phyloP scores from a whole-genome alignment of 2,797 vertebrate genomes.

The Pachyuromys duprasi region DNA sequence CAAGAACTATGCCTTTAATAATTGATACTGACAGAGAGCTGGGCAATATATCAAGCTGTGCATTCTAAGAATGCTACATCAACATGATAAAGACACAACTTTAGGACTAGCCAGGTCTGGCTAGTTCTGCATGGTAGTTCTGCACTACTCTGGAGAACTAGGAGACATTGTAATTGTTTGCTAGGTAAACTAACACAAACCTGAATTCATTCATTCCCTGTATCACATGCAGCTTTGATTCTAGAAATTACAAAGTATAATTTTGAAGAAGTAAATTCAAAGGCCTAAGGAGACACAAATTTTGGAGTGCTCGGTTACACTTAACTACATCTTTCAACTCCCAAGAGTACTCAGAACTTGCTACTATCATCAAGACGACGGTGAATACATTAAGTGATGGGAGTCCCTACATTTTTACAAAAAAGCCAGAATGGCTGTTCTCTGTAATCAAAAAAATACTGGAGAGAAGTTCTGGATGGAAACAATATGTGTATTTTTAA shows the following conservation, averaged over 20 bases:
- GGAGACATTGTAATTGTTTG: slow-evolving; percentile 38
- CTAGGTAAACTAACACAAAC: slow-evolving; percentile 58
- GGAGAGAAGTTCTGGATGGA: background rate
- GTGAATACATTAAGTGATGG: background rate
- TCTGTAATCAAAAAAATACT: background rate
- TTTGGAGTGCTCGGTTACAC: background rate
- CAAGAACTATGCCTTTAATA: background rate
- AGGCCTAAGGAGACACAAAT: slow-evolving; percentile 11
- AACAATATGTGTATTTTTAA: background rate
- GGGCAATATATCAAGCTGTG: background rate
- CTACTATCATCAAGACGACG: background rate
- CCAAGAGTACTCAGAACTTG: slow-evolving; percentile 32
- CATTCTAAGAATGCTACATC: background rate
- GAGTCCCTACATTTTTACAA: slow-evolving; percentile 7
- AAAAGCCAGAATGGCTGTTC: background rate
- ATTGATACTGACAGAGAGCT: background rate
- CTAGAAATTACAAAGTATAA: slow-evolving; percentile 36
- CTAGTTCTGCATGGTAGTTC: background rate
- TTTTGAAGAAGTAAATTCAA: slow-evolving; percentile 61
- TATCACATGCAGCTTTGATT: slow-evolving; percentile 45
- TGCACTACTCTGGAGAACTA: slow-evolving; percentile 20
- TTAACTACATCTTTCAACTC: slow-evolving; percentile 39
- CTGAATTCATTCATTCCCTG: slow-evolving; percentile 29
- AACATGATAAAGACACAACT: background rate
- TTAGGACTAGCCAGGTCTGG: slow-evolving; percentile 11